These are phyloP conservation scores for Rhopalosiphum nymphaeae DNA, from an alignment of 2,888 invertebrate species.

Conservation along the genomic window DNA sequence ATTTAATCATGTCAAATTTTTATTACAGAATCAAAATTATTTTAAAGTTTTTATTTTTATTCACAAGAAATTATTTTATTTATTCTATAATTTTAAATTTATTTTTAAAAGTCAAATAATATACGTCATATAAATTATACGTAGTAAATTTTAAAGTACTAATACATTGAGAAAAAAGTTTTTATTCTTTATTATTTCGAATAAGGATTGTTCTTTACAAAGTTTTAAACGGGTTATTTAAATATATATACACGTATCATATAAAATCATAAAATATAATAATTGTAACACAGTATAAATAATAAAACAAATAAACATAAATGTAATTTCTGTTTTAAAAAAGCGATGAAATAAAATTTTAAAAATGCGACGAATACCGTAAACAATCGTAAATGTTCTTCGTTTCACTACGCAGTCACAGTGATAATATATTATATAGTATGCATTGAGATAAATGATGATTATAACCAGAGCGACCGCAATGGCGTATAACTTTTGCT, in stretches of 20 bases:
- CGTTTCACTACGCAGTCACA: neutral
- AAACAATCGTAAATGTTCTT: neutral
- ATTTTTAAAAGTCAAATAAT: neutral
- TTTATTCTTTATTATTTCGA: neutral
- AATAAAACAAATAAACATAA: neutral
- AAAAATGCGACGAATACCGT: neutral
- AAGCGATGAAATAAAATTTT: neutral
- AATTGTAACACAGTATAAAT: neutral
- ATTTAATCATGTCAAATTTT: neutral
- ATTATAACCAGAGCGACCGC: neutral
- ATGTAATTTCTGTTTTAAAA: neutral
- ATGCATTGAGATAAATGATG: neutral
- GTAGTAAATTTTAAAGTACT: neutral
- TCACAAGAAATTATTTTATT: neutral
- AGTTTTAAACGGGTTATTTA: neutral
- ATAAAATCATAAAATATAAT: neutral
- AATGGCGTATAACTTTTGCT: neutral
- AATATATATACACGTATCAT: neutral
- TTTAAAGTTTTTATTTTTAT: neutral
- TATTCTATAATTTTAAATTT: neutral
- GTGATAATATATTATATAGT: neutral
- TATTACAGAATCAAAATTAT: neutral
- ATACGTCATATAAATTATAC: neutral
- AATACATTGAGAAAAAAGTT: neutral
- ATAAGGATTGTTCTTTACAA: neutral